Evolutionary conservation across 2,888 invertebrate genomes (phyloP), one percentile per base, ranked within the genome.

Genomic region (Caenorhabditis afra): DNA sequence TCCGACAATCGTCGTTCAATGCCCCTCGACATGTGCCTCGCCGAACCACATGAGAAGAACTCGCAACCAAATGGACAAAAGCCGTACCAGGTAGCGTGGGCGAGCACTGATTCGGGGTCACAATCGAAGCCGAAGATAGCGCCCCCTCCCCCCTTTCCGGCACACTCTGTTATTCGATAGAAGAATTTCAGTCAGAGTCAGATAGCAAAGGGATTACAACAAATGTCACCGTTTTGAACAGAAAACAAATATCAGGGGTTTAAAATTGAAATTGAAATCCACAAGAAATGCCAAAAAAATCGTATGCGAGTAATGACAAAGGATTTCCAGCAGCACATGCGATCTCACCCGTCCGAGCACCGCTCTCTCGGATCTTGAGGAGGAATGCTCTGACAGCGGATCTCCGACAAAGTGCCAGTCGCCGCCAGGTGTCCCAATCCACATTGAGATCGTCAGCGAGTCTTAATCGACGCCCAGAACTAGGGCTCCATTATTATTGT

Each of bases 1-100:
- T 12, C 84, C 84, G 18, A 79, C 81, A 1, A 84, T 84, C 18
- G 84, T 84, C 18, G 84, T 84, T 4, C 81, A 84, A 62, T 82
- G 84, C 35, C 84, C 84, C 14, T 84, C 84, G 3, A 53, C 80
- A 47, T 84, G 81, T 23, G 65, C 77, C 3, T 84, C 84, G 10
- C 84, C 84, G 8, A 81, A 79, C 52, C 81, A 84, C 47, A 66
- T 78, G 45, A 59, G 59, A 50, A 37, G 83, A 44, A 39, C 68
- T n/a, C 66, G 75, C 22, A 78, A 76, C 62, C 65, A 79, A 61
- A 66, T 71, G 47, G 65, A 79, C 49, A 79, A 74, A 29, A 74
- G 73, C 29, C 79, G 79, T 29, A 73, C 79, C 12, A 68, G 78
- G 78, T 73, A 67, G 37, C 14, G 58, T 55, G 18, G 12, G 35